phyloP scores from a whole-genome alignment of 2,888 invertebrate genomes.

The Cheilosia soror region DNA sequence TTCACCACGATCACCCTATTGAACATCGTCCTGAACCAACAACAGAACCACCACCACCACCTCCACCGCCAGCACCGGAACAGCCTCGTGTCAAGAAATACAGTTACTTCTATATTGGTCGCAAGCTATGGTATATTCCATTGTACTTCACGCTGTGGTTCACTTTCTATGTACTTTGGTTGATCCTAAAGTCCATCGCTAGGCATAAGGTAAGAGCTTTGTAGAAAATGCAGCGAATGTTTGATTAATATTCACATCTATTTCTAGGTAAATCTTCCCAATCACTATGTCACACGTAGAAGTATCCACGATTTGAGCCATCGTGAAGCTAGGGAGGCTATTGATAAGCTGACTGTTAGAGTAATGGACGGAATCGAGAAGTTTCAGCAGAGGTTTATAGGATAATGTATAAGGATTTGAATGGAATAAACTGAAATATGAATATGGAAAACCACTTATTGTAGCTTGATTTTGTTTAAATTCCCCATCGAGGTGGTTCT shows the following conservation, averaged over 20 bases:
- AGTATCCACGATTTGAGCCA: constrained; percentile 78
- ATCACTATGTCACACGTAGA: constrained; percentile 81
- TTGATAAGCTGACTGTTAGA: constrained; percentile 81
- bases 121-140: constrained; percentile 89
- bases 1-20: constrained; percentile 80
- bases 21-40: constrained; percentile 62
- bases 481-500: too few relatives aligned
- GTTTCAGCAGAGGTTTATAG: constrained; percentile 81
- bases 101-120: constrained; percentile 88
- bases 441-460: not conserved
- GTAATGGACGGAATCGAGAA: constrained; percentile 82
- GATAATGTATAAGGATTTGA: constrained; percentile 62
- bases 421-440: not conserved
- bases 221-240: not conserved
- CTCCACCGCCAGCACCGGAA: constrained; percentile 80
- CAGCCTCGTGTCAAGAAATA: constrained; percentile 85
- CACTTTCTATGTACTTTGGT: constrained; percentile 86
- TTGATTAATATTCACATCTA: constrained; percentile 44
- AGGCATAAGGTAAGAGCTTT: constrained; percentile 86
- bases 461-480: not conserved
- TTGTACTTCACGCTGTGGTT: constrained; percentile 88
- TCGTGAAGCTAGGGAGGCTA: constrained; percentile 78
- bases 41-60: constrained; percentile 76
- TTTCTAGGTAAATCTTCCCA: constrained; percentile 82
- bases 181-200: constrained; percentile 88